Conservation (phyloP, 2,797 vertebrate genomes). For the Chelidonichthys spinosus region DNA sequence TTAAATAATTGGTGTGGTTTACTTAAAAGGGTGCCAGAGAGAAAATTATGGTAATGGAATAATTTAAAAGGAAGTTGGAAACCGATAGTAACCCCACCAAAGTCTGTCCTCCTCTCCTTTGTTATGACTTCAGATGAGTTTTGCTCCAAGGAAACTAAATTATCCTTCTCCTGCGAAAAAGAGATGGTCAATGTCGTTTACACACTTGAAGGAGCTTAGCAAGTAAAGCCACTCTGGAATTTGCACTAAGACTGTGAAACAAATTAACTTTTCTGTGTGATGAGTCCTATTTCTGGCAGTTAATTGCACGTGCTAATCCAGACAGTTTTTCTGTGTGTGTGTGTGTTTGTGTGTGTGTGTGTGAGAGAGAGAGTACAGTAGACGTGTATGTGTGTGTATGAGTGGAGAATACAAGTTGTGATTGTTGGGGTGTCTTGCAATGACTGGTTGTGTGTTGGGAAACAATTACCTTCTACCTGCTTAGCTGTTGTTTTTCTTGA, state of each 20-base stretch:
- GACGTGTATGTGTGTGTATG: conserved; percentile 12
- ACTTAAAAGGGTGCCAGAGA: conserved; percentile 85
- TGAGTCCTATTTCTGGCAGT: conserved; percentile 55
- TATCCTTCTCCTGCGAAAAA: conserved; percentile 66
- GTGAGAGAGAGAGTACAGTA: background rate
- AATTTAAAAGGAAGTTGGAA: conserved; percentile 80
- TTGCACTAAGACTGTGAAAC: conserved; percentile 62
- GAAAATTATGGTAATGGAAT: conserved; percentile 85
- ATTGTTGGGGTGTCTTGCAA: conserved; percentile 18
- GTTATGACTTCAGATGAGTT: conserved; percentile 76
- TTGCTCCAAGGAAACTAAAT: conserved; percentile 82
- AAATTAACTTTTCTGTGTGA: conserved; percentile 67
- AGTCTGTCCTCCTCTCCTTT: conserved; percentile 71
- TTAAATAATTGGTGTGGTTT: conserved; percentile 87
- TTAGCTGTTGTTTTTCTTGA: conserved; percentile 31
- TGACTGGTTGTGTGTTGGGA: background rate
- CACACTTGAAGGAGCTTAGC: conserved; percentile 62
- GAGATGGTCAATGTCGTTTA: conserved; percentile 77
- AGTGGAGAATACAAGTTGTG: conserved; percentile 1
- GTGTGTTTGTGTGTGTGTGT: conserved; percentile 19
- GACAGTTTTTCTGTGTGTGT: conserved; percentile 22
- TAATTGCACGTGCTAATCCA: conserved; percentile 59
- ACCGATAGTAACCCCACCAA: conserved; percentile 74
- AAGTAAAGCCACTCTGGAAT: conserved; percentile 56
- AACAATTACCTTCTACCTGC: conserved; percentile 27